Percentiles rank a stretch among this genome's conserved stretches.
phyloP scores from a whole-genome alignment of 2,113 vertebrate species.

The Sebastes fasciatus region DNA sequence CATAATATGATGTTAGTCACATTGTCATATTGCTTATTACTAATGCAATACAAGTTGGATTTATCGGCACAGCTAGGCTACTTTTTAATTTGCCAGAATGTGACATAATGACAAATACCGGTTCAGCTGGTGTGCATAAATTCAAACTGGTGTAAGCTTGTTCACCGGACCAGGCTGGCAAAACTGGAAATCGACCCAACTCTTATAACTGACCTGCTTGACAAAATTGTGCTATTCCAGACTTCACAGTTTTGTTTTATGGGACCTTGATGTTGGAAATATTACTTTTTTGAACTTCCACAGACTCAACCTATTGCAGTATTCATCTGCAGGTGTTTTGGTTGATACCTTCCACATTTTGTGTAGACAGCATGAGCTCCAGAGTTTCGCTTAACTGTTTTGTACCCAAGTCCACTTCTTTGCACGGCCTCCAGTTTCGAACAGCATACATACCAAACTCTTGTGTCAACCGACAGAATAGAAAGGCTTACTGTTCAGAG shows the following conservation, averaged over 20 bases:
- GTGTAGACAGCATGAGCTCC: not conserved
- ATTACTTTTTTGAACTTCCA: not conserved
- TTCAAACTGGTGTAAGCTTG: no score
- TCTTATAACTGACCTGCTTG: not conserved
- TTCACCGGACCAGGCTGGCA: no score
- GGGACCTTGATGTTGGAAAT: not conserved
- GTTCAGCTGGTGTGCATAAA: no score
- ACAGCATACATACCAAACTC: constrained; percentile 32
- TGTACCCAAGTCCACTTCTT: constrained; percentile 1
- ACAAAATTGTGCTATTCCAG: not conserved
- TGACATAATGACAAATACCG: no score
- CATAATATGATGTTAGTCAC: no score
- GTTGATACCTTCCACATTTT: not conserved
- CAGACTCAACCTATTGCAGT: not conserved
- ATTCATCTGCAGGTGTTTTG: not conserved
- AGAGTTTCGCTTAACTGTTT: not conserved
- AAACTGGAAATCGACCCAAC: no score
- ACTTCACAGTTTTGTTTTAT: not conserved
- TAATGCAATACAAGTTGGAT: no score
- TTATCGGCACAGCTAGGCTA: no score
- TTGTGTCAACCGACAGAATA: not conserved
- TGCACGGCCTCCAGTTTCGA: constrained; percentile 1
- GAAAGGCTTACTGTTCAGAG: constrained; percentile 31
- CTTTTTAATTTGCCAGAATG: no score
- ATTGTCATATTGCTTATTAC: no score